Base-by-base conservation (phyloP, 1,140 invertebrate genomes). In the Nephotettix cincticeps region DNA sequence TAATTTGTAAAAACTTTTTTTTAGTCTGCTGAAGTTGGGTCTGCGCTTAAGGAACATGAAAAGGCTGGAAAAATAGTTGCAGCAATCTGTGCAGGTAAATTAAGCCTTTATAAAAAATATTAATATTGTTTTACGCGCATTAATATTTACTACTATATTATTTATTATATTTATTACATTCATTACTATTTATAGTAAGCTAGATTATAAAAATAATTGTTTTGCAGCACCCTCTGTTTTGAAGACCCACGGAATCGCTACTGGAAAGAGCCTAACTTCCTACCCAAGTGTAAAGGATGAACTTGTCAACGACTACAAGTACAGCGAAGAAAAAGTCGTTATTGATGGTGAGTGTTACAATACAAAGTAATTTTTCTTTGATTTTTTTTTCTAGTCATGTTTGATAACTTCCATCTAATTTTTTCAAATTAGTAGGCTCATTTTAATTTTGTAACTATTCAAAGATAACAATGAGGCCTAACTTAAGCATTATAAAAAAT, bases 11-110 rank as follows among this genome's bases (percentile, higher is more conserved):
- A n/a, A n/a, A n/a, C 32, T 36, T 74, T 74, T 74, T 76, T 79
- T 74, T 75, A 90, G 82, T 94, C 91, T 30, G 71, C 80, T 54
- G 80, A 86, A 70, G 90, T 98, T 45, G 94, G 94, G 0, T 83
- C 87, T 25, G 76, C 98, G 1, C 80, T 99, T 3, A 88, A 91
- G 78, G 81, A 89, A 9, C 95, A 99, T 78, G 92, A 98, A 79
- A 84, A 83, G 0, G 79, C 79, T 73, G 90, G 89, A 0, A 83
- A 87, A 72, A 79, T 93, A 6, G 89, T 99, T 73, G 96, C 93
- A 56, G 96, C 96, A 9, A 98, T 98, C 74, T 97, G 95, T 86
- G 95, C 95, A 76, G 90, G 89, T 89, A 80, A 76, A 47, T 71
- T 47, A 54, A 47, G 67, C 25, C 9, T 43, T 43, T 43, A 43